Base-by-base conservation (phyloP, 2,113 vertebrate genomes). In the Petromus typicus region DNA sequence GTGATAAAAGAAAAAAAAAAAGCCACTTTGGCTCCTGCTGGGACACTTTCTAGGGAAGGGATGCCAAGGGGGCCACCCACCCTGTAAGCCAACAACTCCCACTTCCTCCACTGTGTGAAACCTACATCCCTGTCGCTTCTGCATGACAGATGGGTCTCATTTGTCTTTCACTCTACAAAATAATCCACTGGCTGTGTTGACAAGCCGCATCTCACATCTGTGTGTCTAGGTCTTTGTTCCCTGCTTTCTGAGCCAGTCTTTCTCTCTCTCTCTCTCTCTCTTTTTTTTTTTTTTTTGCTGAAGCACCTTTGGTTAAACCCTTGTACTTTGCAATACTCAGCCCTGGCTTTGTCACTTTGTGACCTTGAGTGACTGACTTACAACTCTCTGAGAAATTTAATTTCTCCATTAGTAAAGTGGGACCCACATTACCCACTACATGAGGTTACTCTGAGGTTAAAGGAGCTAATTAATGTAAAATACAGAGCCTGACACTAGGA, bases 381-480 rank as follows among this genome's bases (percentile, higher is more conserved):
- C 0, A 45, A 37, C 9, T 83, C 82, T 78, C 51, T 71, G 57
- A 59, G 25, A 76, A 16, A n/a, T 48, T 95, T 85, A 7, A 6
- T 94, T 92, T 94, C 25, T 90, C 66, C 30, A 13, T 89, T 73
- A 75, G 82, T 73, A 85, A 96, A 81, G 89, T 64, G 37, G 67
- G 32, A 64, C 64, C 78, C 80, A 45, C 61, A 32, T 90, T 76
- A 37, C 30, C 48, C n/a, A 57, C 23, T 45, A 67, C 51, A 22
- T 51, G 66, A 88, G 37, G 61, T 66, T 96, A 71, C 32, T 51
- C 13, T 54, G 67, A 83, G 34, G 43, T 80, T 90, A 96, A 94
- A 63, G 17, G 71, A 92, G 78, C 63, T 93, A 86, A 95, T 89
- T 86, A 95, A 83, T 89, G 93, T 85, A 75, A 94, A 93, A 45